Evolutionary conservation across 1,140 invertebrate genomes (phyloP).

Genomic region (Gryllus bimaculatus): DNA sequence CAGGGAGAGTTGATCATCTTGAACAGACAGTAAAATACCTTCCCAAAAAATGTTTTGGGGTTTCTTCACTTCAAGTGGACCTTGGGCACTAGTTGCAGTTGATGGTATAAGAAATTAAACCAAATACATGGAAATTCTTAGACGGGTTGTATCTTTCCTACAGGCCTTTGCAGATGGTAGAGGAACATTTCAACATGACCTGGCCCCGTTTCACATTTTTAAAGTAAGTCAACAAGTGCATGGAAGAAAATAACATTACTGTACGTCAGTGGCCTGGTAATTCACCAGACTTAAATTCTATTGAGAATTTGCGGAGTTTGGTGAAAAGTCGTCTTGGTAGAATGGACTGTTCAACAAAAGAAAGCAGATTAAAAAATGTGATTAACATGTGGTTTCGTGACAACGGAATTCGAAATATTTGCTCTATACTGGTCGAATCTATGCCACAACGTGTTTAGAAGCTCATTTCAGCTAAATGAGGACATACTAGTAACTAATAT

Average conservation of each 20-base stretch:
- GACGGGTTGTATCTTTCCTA: not conserved
- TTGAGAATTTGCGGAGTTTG: constrained; percentile 14
- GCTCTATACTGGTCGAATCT: not conserved
- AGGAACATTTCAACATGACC: constrained; percentile 8
- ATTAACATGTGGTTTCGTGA: constrained; percentile 3
- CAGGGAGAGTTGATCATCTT: not conserved
- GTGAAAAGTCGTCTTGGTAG: not conserved
- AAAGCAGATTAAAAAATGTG: not conserved
- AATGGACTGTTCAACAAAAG: constrained; percentile 10
- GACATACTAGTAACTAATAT: too few relatives aligned
- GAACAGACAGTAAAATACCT: constrained; percentile 7
- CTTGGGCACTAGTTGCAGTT: constrained; percentile 3
- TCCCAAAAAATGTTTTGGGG: constrained; percentile 16
- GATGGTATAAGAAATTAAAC: constrained; percentile 11
- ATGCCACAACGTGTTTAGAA: not conserved
- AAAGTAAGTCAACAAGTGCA: constrained; percentile 7
- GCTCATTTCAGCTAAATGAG: not conserved
- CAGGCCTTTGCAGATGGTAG: not conserved
- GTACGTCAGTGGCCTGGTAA: constrained; percentile 7
- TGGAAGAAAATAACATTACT: constrained; percentile 6
- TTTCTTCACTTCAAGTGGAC: constrained; percentile 7
- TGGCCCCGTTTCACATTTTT: not conserved
- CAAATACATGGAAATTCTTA: constrained; percentile 3
- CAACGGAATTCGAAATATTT: not conserved
- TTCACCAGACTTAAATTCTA: constrained; percentile 17